Percentiles rank a stretch among this genome's conserved stretches.
phyloP scores from a whole-genome alignment of 2,797 vertebrate species.

The Molothrus aeneus region DNA sequence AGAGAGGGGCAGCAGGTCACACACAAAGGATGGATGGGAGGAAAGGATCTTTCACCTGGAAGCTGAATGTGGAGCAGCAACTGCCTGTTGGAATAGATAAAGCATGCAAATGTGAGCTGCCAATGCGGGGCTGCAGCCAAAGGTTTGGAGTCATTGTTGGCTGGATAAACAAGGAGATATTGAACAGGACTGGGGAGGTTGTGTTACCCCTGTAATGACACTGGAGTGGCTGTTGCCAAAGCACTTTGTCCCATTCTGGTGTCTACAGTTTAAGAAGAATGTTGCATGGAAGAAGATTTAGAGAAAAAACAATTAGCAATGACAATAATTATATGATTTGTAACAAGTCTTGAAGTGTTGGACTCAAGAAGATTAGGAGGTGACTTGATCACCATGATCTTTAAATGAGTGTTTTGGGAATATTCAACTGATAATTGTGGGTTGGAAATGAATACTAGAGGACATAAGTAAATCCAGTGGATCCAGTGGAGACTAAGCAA shows the following conservation, averaged over 20 bases:
- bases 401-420: not conserved
- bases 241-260: not conserved
- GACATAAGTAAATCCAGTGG: not conserved
- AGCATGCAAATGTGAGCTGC: not conserved
- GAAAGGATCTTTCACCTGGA: slow-evolving; percentile 50
- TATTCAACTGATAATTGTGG: not conserved
- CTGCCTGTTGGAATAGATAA: slow-evolving; percentile 35
- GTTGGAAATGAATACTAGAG: not conserved
- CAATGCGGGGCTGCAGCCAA: slow-evolving; percentile 28
- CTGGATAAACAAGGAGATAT: slow-evolving; percentile 14
- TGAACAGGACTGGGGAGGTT: not conserved
- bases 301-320: not conserved
- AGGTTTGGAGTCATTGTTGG: slow-evolving; percentile 27
- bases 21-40: not conserved
- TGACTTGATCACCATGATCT: not conserved
- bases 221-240: not conserved
- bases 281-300: not conserved
- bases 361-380: not conserved
- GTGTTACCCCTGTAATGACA: not conserved
- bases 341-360: not conserved
- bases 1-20: not conserved
- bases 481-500: not conserved
- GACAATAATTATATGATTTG: not conserved
- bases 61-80: not conserved
- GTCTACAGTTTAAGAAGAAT: not conserved